Evolutionary conservation across 2,113 vertebrate genomes (phyloP).

Genomic region (Saimiri boliviensis): DNA sequence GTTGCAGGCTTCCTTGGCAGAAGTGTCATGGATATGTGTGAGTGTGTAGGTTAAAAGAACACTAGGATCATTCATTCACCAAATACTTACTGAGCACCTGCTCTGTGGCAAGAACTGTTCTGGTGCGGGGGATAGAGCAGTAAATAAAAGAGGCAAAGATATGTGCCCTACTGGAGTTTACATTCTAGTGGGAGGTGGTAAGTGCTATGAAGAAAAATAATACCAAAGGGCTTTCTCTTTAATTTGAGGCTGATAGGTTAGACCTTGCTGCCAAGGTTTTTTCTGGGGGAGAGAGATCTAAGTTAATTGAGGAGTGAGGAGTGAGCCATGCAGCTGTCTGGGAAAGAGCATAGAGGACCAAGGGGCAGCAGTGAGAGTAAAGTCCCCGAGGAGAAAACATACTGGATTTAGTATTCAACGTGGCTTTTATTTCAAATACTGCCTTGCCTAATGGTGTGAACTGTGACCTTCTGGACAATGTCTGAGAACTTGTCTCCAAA

Average conservation of each 20-base stretch:
- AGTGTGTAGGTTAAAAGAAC: background rate
- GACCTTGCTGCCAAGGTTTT: background rate
- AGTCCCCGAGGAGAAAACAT: background rate
- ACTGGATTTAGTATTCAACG: background rate
- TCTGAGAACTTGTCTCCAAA: background rate
- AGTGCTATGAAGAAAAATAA: background rate
- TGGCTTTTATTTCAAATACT: background rate
- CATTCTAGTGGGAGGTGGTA: background rate
- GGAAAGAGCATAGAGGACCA: background rate
- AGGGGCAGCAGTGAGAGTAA: background rate
- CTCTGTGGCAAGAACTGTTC: background rate
- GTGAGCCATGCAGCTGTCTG: background rate
- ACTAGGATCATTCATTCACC: background rate
- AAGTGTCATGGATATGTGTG: background rate
- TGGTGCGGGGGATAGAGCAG: background rate
- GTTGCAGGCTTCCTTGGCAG: background rate
- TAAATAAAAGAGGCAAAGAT: background rate
- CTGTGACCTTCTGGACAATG: background rate
- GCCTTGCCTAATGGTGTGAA: background rate
- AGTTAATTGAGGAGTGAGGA: background rate
- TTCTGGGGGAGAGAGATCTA: background rate
- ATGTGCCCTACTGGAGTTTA: background rate
- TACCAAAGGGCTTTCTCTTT: background rate
- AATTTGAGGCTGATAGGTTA: background rate
- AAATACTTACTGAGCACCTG: background rate